phyloP scores from a whole-genome alignment of 2,113 vertebrate genomes.

The Gasterosteus aculeatus region DNA sequence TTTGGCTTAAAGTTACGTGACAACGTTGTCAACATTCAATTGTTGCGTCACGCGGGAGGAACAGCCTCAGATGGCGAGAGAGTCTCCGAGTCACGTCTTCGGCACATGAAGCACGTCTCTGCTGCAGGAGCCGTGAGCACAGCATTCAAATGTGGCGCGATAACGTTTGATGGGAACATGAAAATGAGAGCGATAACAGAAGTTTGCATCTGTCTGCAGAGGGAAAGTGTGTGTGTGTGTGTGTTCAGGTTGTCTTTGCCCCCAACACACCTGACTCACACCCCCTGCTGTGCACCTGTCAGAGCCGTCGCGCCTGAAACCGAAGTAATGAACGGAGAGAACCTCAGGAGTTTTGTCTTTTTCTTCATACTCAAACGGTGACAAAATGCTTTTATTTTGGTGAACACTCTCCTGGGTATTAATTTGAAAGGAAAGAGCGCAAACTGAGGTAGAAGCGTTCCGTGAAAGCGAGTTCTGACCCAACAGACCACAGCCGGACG shows the following conservation, averaged over 20 bases:
- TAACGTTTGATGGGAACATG: conserved; percentile 32
- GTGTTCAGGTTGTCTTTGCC: not conserved
- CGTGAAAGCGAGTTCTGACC: not conserved
- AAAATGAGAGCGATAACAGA: conserved; percentile 50
- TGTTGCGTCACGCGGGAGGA: not conserved
- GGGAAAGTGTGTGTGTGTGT: not conserved
- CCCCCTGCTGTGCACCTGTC: conserved; percentile 43
- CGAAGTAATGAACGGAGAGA: not conserved
- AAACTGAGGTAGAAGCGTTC: not conserved
- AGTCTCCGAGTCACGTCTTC: too few species aligned
- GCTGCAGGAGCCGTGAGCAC: too few species aligned
- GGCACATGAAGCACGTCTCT: too few species aligned
- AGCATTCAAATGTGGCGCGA: conserved; percentile 52
- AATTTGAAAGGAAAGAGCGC: not conserved
- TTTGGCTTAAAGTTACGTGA: not conserved
- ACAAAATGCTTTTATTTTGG: not conserved
- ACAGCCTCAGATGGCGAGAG: too few species aligned
- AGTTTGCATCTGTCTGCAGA: conserved; percentile 49
- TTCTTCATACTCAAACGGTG: not conserved
- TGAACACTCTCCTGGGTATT: not conserved
- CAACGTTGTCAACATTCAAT: not conserved
- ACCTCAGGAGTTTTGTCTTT: not conserved
- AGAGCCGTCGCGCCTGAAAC: conserved; percentile 30
- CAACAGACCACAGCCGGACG: not conserved
- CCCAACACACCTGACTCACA: not conserved